Evolutionary conservation across 2,113 vertebrate species (phyloP).

Genomic region (Falcunculus frontatus): DNA sequence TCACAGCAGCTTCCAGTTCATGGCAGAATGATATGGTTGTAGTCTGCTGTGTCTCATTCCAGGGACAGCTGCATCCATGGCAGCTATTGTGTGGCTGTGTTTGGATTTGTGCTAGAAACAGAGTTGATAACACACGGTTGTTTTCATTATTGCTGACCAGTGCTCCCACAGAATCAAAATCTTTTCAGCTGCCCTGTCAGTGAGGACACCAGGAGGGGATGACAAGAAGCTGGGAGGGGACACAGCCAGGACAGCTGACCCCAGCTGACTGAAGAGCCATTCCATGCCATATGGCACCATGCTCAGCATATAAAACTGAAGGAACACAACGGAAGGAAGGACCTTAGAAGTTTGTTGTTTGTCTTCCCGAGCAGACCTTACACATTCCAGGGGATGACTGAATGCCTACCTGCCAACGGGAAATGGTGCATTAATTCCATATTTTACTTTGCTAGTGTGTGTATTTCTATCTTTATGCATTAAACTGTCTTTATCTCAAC

Average conservation of each 20-base stretch:
- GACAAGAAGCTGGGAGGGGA: not conserved
- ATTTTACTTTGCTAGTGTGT: not conserved
- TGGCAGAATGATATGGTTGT: not conserved
- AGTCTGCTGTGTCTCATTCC: not conserved
- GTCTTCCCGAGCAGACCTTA: not conserved
- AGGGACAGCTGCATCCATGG: not conserved
- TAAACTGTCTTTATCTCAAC: not conserved
- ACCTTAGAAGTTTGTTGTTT: not conserved
- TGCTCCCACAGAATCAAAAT: not conserved
- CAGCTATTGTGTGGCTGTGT: not conserved
- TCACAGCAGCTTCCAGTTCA: not conserved
- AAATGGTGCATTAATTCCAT: not conserved
- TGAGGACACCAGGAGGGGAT: not conserved
- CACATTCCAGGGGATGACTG: not conserved
- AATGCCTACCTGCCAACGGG: not conserved
- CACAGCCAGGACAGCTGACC: not conserved
- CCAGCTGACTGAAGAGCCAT: not conserved
- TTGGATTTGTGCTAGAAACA: not conserved
- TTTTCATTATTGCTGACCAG: not conserved
- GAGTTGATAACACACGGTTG: no score
- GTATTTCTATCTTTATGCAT: not conserved
- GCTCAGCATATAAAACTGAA: not conserved
- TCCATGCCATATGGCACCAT: not conserved
- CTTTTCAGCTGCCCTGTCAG: not conserved
- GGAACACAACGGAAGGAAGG: fast-evolving